These are phyloP conservation scores for Sceloporus undulatus DNA, from an alignment of 2,113 vertebrate species.

Conservation along the genomic window DNA sequence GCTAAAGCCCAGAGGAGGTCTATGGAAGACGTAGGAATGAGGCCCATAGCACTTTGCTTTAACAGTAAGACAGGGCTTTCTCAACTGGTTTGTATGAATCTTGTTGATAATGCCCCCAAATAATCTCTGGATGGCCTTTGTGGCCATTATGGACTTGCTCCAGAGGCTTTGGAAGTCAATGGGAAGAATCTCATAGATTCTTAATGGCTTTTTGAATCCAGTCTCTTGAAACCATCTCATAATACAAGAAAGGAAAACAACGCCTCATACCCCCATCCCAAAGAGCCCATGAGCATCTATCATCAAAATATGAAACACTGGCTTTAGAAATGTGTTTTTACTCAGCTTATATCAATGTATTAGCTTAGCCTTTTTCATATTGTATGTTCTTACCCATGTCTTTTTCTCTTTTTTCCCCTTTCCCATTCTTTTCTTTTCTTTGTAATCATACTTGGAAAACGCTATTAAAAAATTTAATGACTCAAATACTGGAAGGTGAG, in stretches of 20 bases:
- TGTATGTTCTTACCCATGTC: too few species aligned
- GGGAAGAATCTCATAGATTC: neutral
- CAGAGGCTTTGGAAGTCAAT: slow-evolving; percentile 21
- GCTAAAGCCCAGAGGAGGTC: neutral
- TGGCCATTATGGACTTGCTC: slow-evolving; percentile 1
- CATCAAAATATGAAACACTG: neutral
- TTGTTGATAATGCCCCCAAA: slow-evolving; percentile 19
- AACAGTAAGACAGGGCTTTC: neutral
- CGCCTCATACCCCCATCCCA: neutral
- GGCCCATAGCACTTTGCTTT: neutral
- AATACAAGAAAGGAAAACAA: neutral
- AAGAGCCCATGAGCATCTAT: neutral
- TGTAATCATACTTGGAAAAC: slow-evolving; percentile 1
- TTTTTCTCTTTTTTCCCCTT: too few species aligned
- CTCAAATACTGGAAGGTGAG: neutral
- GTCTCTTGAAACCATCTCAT: neutral
- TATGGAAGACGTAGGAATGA: neutral
- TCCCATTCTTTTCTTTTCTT: too few species aligned
- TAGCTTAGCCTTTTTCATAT: too few species aligned
- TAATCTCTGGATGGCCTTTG: slow-evolving; percentile 6
- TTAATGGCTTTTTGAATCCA: neutral
- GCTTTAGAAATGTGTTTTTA: too few species aligned
- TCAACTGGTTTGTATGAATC: neutral
- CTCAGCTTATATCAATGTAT: too few species aligned
- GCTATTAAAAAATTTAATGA: neutral